Conservation (phyloP, 2,797 vertebrate genomes). For the Hirundo rustica region DNA sequence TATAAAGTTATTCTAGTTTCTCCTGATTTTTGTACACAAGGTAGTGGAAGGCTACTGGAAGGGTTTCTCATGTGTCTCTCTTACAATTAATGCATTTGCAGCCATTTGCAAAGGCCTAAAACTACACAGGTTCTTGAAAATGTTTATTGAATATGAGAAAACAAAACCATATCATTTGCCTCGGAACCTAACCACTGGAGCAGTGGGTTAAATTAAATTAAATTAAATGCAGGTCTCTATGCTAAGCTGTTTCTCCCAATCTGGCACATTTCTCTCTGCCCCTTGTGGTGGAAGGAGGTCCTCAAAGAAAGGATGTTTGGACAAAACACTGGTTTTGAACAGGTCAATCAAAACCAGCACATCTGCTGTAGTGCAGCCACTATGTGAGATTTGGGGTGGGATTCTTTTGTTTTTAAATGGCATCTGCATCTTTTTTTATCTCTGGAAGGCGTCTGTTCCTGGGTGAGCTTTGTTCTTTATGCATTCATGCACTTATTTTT, state of each 20-base stretch:
- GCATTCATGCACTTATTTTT: not conserved
- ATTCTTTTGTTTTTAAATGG: rapidly evolving
- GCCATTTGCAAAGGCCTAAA: not conserved
- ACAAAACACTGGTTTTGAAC: not conserved
- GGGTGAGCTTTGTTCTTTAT: not conserved
- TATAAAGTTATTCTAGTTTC: not conserved
- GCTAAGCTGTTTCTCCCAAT: not conserved
- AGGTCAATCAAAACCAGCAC: not conserved
- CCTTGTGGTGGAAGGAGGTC: not conserved
- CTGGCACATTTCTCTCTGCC: not conserved
- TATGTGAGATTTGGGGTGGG: not conserved
- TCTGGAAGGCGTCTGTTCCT: not conserved
- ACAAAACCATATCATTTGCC: not conserved
- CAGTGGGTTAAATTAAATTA: not conserved
- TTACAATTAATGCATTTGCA: not conserved
- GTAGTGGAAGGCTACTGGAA: not conserved
- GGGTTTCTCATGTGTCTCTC: not conserved
- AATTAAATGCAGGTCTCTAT: not conserved
- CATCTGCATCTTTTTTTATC: not conserved
- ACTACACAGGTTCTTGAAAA: not conserved
- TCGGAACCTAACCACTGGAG: not conserved
- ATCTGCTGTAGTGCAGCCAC: not conserved
- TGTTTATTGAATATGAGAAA: not conserved
- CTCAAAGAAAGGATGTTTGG: not conserved
- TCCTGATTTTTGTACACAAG: not conserved